Evolutionary conservation across 2,797 vertebrate species (phyloP).

Genomic region (Sphenopsis melanotis): DNA sequence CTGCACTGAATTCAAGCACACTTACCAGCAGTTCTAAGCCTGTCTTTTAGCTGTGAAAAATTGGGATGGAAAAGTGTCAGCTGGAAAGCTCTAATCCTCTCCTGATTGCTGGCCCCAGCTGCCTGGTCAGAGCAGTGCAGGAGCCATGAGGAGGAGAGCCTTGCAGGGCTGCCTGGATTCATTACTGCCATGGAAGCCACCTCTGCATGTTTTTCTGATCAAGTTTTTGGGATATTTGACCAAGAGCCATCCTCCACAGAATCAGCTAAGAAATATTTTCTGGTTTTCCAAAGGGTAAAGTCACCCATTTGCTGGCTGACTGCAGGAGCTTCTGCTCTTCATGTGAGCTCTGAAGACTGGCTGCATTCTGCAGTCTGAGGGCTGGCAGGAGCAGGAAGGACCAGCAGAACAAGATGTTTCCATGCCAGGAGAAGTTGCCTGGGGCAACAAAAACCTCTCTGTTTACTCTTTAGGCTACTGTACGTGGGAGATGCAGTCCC

Average conservation of each 20-base stretch:
- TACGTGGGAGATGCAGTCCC: not conserved
- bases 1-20: not conserved
- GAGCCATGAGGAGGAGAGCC: accelerated
- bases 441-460: not conserved
- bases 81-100: not conserved
- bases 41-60: not conserved
- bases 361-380: not conserved
- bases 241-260: not conserved
- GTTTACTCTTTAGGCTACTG: not conserved
- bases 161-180: accelerated
- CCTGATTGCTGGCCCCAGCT: not conserved
- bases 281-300: not conserved
- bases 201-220: not conserved
- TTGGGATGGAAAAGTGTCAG: not conserved
- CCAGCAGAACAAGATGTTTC: not conserved
- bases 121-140: not conserved
- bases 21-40: not conserved
- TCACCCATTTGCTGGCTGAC: not conserved
- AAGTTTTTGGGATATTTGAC: not conserved
- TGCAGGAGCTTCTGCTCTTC: not conserved
- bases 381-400: not conserved
- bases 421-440: not conserved
- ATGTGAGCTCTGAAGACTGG: not conserved
- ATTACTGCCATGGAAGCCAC: not conserved
- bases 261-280: not conserved